Evolutionary conservation across 2,113 vertebrate species (phyloP).

Genomic region (Saguinus imperator): DNA sequence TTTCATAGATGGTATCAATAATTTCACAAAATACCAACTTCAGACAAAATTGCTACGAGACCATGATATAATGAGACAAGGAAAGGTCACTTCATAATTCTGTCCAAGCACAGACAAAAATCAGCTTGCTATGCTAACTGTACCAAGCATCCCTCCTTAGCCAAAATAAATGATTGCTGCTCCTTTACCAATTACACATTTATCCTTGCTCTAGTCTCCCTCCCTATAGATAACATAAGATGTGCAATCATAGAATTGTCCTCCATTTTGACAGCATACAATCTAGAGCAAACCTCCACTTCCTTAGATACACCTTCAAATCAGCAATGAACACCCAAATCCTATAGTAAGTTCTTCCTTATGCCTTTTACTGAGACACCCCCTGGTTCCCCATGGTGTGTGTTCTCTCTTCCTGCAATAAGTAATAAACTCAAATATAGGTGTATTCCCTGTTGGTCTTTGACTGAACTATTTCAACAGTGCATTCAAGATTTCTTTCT

Average conservation of each 20-base stretch:
- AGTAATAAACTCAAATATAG: background rate
- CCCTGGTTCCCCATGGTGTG: background rate
- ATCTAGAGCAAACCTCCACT: background rate
- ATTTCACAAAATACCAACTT: background rate
- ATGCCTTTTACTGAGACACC: background rate
- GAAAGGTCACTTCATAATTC: background rate
- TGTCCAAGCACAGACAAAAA: background rate
- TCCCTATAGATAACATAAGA: background rate
- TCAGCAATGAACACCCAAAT: background rate
- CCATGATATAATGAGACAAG: background rate
- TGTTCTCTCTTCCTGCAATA: background rate
- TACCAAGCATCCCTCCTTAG: background rate
- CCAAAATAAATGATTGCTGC: background rate
- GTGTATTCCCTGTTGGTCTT: background rate
- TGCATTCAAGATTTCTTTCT: background rate
- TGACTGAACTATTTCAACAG: background rate
- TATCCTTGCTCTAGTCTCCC: background rate
- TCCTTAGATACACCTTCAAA: background rate
- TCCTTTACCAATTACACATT: background rate
- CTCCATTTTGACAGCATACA: background rate
- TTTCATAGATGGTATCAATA: background rate
- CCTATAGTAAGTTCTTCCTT: background rate
- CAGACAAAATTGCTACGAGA: background rate
- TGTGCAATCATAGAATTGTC: background rate
- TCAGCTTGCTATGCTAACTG: background rate